Base-by-base conservation (phyloP, 2,113 vertebrate species). In the Epinephelus lanceolatus region DNA sequence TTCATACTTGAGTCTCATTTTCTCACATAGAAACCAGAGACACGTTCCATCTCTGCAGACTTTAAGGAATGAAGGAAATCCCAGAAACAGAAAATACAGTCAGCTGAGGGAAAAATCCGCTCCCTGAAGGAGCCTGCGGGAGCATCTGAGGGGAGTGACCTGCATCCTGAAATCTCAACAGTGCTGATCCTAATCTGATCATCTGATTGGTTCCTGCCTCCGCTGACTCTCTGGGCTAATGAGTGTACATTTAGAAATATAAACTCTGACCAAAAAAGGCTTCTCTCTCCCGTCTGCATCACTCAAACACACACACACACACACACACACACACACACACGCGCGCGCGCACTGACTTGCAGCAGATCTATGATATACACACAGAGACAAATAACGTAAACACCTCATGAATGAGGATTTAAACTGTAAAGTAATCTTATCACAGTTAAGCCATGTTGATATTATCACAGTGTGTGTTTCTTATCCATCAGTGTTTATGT, bases 201-300 rank as follows among this genome's bases (percentile, higher is more conserved):
- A 0, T 78, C 62, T 78, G 72, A 84, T 57, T 76, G 70, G 79
- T 25, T 40, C 66, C 27, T 18, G 21, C 19, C 23, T 45, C 45
- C 4, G 11, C 21, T 0, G n/a, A 27, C 69, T n/a, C 61, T 25
- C 59, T 14, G 1, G 15, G 1, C 45, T 68, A 71, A 83, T 83
- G 77, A 88, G 47, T 25, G 18, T 10, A 19, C 18, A 56, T 55
- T 23, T 5, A 40, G 19, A 63, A 55, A 83, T 6, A 25, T 80
- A 86, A 86, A 77, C 75, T 59, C 3, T 53, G 89, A 76, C 89
- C 74, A 84, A 79, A 86, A n/a, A 88, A 84, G 80, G 73, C 55
- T 45, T 30, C 27, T 2, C 19, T 5, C 63, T 6, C 12, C 18
- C 3, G 8, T 23, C 47, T 56, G 27, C 11, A 10, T 1, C 68